A percentile compares a stretch with the other conserved stretches of the same genome.
These are phyloP conservation scores for Acheta domesticus DNA, from an alignment of 2,888 invertebrate species.

Conservation along the genomic window DNA sequence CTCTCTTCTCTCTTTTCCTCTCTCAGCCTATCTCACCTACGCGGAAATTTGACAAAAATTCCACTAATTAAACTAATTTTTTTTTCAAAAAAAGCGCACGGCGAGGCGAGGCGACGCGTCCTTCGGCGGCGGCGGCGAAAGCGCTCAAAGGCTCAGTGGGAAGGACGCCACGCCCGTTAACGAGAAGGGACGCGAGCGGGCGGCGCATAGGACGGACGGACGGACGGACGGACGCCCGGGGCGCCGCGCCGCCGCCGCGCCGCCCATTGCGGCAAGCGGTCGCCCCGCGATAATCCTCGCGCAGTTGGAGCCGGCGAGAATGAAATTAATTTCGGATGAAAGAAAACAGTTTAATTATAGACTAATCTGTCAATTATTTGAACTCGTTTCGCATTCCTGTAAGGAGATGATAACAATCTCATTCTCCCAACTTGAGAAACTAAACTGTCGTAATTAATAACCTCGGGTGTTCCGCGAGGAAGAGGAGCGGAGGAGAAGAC, in stretches of 20 bases:
- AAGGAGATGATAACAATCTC: constrained; percentile 18
- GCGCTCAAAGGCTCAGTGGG: too few relatives aligned
- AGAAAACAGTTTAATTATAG: not conserved
- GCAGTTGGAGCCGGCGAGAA: too few relatives aligned
- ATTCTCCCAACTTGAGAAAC: not conserved
- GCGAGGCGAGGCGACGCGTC: too few relatives aligned
- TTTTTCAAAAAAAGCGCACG: not conserved
- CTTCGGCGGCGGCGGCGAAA: too few relatives aligned
- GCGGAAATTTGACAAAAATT: not conserved
- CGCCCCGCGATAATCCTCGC: too few relatives aligned
- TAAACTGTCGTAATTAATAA: constrained; percentile 1
- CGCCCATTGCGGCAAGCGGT: too few relatives aligned
- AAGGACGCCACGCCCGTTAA: too few relatives aligned
- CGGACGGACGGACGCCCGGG: too few relatives aligned
- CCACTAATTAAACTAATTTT: not conserved
- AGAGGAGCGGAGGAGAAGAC: not conserved
- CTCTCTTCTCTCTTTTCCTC: too few relatives aligned
- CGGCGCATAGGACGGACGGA: too few relatives aligned
- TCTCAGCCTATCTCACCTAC: not conserved
- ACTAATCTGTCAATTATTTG: constrained; percentile 10
- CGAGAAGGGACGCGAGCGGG: too few relatives aligned
- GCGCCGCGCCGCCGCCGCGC: too few relatives aligned
- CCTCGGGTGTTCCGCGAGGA: not conserved
- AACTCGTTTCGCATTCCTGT: constrained; percentile 4
- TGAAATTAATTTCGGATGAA: constrained; percentile 1